Conservation (phyloP, 2,113 vertebrate species). For the Haemorhous mexicanus region DNA sequence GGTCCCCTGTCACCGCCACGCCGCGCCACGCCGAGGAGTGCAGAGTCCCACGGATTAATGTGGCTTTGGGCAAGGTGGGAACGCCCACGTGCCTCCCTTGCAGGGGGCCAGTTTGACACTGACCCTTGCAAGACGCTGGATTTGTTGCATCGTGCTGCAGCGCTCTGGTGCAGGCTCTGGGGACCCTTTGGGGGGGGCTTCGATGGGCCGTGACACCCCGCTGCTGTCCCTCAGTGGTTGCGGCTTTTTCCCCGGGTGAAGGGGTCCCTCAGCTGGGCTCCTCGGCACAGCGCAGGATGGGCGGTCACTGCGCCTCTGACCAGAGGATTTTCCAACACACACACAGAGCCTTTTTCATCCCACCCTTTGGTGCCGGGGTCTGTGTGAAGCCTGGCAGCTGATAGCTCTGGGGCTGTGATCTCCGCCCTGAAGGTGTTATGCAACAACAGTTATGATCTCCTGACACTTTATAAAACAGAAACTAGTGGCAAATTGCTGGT, state of each 20-base stretch:
- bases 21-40: too few relatives aligned
- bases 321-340: too few relatives aligned
- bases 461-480: background rate
- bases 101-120: background rate
- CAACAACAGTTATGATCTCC: background rate
- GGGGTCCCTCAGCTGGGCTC: background rate
- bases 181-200: background rate
- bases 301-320: too few relatives aligned
- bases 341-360: background rate
- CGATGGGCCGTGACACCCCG: too few relatives aligned
- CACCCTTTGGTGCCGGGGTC: too few relatives aligned
- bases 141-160: background rate
- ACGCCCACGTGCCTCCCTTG: background rate
- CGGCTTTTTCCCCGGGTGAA: background rate
- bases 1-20: too few relatives aligned
- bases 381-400: background rate
- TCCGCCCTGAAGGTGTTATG: background rate
- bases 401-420: background rate
- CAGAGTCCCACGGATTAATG: background rate
- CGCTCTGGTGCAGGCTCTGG: background rate
- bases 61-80: background rate
- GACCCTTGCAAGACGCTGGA: too few relatives aligned
- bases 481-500: background rate
- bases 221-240: background rate
- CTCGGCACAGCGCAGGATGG: background rate